Evolutionary conservation across 2,888 invertebrate genomes (phyloP).

Genomic region (Thysanoteuthis rhombus): DNA sequence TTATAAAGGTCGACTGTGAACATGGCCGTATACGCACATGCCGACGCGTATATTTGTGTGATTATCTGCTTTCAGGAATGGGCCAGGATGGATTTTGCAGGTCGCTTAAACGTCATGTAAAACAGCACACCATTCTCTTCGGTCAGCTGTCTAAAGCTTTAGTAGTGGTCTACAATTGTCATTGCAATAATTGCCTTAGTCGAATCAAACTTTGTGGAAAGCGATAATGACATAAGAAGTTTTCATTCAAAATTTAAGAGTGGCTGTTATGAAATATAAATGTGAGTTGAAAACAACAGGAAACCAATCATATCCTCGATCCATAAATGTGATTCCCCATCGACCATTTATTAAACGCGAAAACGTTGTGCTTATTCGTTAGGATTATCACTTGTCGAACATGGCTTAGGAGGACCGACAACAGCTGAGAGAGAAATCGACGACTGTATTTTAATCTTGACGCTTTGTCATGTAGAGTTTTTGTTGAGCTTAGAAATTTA

Average conservation of each 20-base stretch:
- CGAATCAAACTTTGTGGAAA: background rate
- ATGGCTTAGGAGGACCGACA: background rate
- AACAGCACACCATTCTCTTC: no score
- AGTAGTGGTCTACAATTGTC: background rate
- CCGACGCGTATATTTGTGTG: no score
- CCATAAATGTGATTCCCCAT: background rate
- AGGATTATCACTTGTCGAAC: background rate
- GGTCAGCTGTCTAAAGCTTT: no score
- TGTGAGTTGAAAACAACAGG: background rate
- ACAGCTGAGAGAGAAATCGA: background rate
- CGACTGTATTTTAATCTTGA: background rate
- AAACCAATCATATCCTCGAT: background rate
- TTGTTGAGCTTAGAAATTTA: background rate
- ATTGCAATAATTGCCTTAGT: background rate
- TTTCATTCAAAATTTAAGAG: background rate
- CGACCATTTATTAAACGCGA: background rate
- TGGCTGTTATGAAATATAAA: background rate
- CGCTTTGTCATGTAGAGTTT: background rate
- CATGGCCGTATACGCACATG: no score
- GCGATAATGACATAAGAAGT: background rate
- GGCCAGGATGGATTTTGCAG: no score
- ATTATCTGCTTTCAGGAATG: no score
- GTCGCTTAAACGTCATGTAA: no score
- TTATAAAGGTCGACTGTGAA: no score
- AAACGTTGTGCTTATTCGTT: background rate